Percentiles rank a stretch among this genome's conserved stretches.
Conservation (phyloP, 2,113 vertebrate species). For the Syngnathoides biaculeatus region DNA sequence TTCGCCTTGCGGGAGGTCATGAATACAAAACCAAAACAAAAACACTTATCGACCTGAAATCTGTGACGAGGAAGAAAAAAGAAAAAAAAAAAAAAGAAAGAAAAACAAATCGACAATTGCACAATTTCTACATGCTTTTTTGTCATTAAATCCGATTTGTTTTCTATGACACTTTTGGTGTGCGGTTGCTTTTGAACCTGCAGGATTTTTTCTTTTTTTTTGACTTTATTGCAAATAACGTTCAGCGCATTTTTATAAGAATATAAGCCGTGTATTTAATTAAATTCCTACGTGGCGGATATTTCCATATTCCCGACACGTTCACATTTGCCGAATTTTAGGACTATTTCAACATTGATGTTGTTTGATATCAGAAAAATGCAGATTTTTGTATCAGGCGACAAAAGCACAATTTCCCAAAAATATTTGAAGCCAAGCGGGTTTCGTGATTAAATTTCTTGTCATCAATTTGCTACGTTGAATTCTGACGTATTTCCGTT, state of each 20-base stretch:
- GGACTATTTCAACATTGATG: not conserved
- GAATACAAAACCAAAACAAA: slow-evolving; percentile 51
- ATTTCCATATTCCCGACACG: no score
- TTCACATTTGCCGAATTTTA: not conserved
- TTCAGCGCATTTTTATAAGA: not conserved
- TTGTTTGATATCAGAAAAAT: not conserved
- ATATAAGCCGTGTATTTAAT: not conserved
- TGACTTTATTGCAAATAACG: not conserved
- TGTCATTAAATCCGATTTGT: slow-evolving; percentile 91
- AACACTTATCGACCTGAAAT: slow-evolving; percentile 67
- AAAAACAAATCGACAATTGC: slow-evolving; percentile 78
- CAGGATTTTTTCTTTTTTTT: not conserved
- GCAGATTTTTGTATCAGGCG: no score
- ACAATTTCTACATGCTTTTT: slow-evolving; percentile 92
- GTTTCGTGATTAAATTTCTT: not conserved
- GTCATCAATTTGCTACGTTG: not conserved
- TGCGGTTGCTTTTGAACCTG: slow-evolving; percentile 47
- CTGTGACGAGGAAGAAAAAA: slow-evolving; percentile 73
- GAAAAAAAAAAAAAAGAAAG: slow-evolving; percentile 75
- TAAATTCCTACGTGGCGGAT: not conserved
- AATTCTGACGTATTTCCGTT: slow-evolving; percentile 5
- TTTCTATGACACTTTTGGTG: slow-evolving; percentile 63
- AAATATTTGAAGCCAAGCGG: no score
- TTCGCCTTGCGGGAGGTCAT: slow-evolving; percentile 14
- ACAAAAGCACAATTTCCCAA: not conserved